These are phyloP conservation scores for Danaus melanippus DNA, from an alignment of 1,140 invertebrate species.

Conservation along the genomic window DNA sequence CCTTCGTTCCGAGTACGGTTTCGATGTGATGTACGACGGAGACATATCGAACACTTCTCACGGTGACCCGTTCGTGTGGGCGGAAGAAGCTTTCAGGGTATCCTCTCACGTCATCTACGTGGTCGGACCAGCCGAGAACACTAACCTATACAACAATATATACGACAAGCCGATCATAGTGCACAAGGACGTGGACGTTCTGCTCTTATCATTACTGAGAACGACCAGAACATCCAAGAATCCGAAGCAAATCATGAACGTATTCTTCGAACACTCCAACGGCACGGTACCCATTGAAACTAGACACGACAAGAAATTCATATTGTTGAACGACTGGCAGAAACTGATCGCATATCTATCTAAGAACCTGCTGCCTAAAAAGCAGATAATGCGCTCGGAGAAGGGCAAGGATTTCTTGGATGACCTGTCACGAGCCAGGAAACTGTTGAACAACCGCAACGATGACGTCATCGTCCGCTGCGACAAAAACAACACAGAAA, in stretches of 20 bases:
- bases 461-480: constrained; percentile 41
- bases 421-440: constrained; percentile 50
- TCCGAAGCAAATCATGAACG: constrained; percentile 45
- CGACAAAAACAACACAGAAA: constrained; percentile 42
- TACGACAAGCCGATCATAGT: constrained; percentile 55
- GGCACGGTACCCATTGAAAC: constrained; percentile 46
- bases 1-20: constrained; percentile 46
- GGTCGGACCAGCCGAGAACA: constrained; percentile 45
- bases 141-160: constrained; percentile 50
- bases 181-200: constrained; percentile 39
- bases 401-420: constrained; percentile 52
- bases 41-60: constrained; percentile 48
- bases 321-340: constrained; percentile 54
- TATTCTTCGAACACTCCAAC: constrained; percentile 56
- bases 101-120: constrained; percentile 52
- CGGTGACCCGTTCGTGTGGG: constrained; percentile 55
- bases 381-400: constrained; percentile 50
- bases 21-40: constrained; percentile 54
- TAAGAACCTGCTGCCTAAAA: constrained; percentile 50
- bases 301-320: constrained; percentile 39
- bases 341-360: constrained; percentile 53
- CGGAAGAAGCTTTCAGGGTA: constrained; percentile 39
- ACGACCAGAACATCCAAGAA: constrained; percentile 20
- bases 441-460: constrained; percentile 36
- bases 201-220: constrained; percentile 40